These are phyloP conservation scores for Antigone vipio DNA, from an alignment of 2,113 vertebrate species.

Conservation along the genomic window DNA sequence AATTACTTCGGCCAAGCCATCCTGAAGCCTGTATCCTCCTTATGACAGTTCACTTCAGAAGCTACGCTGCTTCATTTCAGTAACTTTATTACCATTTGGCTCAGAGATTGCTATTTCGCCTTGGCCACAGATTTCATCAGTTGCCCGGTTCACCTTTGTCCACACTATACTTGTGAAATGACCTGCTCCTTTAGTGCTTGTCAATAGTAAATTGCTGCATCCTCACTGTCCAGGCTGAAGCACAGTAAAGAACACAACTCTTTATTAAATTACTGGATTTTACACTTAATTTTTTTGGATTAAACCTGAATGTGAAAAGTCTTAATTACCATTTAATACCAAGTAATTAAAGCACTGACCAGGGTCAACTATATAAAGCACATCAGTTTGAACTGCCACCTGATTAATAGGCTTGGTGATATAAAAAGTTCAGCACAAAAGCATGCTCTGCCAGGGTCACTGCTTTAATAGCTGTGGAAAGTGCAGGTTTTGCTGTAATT, in stretches of 20 bases:
- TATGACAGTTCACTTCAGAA: conserved; percentile 90
- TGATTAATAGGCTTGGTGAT: conserved; percentile 75
- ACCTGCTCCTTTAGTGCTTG: conserved; percentile 90
- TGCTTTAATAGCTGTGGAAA: conserved; percentile 71
- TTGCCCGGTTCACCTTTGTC: conserved; percentile 97
- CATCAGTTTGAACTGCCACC: conserved; percentile 68
- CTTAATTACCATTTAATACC: conserved; percentile 82
- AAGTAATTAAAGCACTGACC: conserved; percentile 74
- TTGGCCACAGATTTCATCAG: conserved; percentile 97
- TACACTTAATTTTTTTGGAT: conserved; percentile 78
- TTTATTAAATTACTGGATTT: conserved; percentile 79
- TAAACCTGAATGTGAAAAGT: conserved; percentile 78
- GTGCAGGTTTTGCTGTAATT: conserved; percentile 64
- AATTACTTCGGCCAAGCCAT: conserved; percentile 78
- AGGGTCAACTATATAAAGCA: conserved; percentile 65
- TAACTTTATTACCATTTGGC: conserved; percentile 97
- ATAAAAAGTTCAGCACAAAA: conserved; percentile 64
- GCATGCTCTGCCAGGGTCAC: conserved; percentile 59
- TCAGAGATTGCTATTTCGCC: conserved; percentile 95
- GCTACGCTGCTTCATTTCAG: conserved; percentile 88
- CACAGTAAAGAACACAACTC: conserved; percentile 72
- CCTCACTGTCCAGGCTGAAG: conserved; percentile 71
- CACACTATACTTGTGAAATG: conserved; percentile 89
- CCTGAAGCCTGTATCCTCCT: conserved; percentile 81
- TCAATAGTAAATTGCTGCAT: conserved; percentile 88